Conservation (phyloP, 2,888 invertebrate species). For the Meganola albula region DNA sequence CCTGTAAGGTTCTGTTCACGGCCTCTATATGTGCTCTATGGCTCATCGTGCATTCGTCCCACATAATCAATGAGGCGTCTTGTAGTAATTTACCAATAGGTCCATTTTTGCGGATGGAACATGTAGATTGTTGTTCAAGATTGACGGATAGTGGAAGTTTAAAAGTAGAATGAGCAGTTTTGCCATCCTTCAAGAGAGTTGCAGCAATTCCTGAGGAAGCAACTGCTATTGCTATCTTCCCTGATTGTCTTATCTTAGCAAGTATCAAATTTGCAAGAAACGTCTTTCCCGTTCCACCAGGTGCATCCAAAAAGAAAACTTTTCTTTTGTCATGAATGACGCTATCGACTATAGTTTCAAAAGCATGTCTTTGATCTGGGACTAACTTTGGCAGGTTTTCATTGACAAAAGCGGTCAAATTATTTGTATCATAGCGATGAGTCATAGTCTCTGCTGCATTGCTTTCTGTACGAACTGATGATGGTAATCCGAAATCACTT, state of each 20-base stretch:
- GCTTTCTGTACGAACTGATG: too few relatives aligned
- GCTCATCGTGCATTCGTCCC: slow-evolving; percentile 4
- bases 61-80: slow-evolving; percentile 1
- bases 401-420: background rate
- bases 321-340: slow-evolving; percentile 7
- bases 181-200: slow-evolving; percentile 24
- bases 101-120: slow-evolving; percentile 26
- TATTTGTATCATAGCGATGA: too few relatives aligned
- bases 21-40: background rate
- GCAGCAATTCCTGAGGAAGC: slow-evolving; percentile 32
- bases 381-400: slow-evolving; percentile 20
- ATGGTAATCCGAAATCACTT: too few relatives aligned
- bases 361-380: slow-evolving; percentile 18
- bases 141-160: slow-evolving; percentile 33
- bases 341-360: slow-evolving; percentile 14
- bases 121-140: slow-evolving; percentile 23
- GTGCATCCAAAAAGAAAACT: slow-evolving; percentile 25
- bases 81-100: slow-evolving; percentile 6
- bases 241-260: slow-evolving; percentile 24
- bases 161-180: slow-evolving; percentile 32
- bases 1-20: background rate
- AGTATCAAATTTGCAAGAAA: slow-evolving; percentile 27
- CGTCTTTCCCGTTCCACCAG: slow-evolving; percentile 24
- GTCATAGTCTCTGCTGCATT: too few relatives aligned
- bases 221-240: slow-evolving; percentile 25